These are phyloP conservation scores for Acridotheres tristis DNA, from an alignment of 2,797 vertebrate species.

Conservation along the genomic window DNA sequence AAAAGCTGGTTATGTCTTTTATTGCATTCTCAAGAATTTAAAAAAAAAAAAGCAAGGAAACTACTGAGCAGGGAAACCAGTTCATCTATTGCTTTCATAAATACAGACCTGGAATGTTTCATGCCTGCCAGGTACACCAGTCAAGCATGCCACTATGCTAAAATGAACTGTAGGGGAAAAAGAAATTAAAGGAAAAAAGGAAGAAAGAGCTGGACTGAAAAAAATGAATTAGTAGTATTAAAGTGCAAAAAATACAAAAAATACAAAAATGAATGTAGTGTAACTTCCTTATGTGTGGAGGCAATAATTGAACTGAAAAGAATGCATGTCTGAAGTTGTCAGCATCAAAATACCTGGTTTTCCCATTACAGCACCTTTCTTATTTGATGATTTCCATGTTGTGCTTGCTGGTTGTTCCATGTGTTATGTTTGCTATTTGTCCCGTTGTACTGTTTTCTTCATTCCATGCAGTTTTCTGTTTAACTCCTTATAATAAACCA, in stretches of 20 bases:
- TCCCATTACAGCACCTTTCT: background rate
- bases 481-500: background rate
- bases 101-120: slow-evolving; percentile 6
- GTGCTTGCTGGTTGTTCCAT: background rate
- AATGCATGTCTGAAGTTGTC: background rate
- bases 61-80: background rate
- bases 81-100: background rate
- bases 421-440: background rate
- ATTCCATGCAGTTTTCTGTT: background rate
- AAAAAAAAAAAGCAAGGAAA: background rate
- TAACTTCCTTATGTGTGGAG: background rate
- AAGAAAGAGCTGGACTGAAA: background rate
- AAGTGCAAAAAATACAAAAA: background rate
- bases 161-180: slow-evolving; percentile 18
- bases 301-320: background rate
- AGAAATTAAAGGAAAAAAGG: slow-evolving; percentile 8
- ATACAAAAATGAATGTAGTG: background rate
- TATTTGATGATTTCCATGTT: background rate
- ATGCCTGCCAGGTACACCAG: slow-evolving; percentile 8
- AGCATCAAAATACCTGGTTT: background rate
- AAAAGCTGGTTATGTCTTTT: background rate
- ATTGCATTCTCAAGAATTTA: background rate
- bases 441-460: background rate
- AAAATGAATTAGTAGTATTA: background rate
- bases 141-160: background rate